Evolutionary conservation across 2,113 vertebrate species (phyloP).

Genomic region (Scolopax mira): DNA sequence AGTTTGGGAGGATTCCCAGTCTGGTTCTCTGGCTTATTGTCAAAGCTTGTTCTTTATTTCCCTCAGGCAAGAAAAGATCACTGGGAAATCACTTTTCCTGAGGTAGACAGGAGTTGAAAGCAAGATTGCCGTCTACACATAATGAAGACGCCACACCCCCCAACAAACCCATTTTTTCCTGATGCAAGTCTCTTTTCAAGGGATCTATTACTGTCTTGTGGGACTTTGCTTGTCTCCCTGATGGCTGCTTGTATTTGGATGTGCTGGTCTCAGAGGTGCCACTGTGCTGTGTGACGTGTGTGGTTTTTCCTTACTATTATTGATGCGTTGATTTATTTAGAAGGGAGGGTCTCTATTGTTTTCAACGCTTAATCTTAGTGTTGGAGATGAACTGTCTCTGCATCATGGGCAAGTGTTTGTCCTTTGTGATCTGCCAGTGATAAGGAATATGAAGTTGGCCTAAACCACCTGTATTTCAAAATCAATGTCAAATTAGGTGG

Average conservation of each 20-base stretch:
- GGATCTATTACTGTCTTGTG: slow-evolving; percentile 4
- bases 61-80: neutral
- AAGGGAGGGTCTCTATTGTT: neutral
- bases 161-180: neutral
- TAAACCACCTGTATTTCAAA: neutral
- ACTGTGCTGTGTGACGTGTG: neutral
- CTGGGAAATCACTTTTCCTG: neutral
- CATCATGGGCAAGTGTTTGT: neutral
- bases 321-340: neutral
- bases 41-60: slow-evolving; percentile 38
- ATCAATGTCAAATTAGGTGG: neutral
- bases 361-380: neutral
- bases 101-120: neutral
- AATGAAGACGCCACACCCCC: neutral
- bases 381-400: neutral
- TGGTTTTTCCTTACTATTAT: neutral
- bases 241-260: slow-evolving; percentile 18
- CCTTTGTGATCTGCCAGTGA: neutral
- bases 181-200: slow-evolving; percentile 19
- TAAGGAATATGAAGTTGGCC: neutral
- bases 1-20: neutral
- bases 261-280: neutral
- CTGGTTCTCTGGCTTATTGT: neutral
- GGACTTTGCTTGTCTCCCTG: neutral
- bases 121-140: neutral